Evolutionary conservation across 2,113 vertebrate species (phyloP).

Genomic region (Grammomys dolichurus): DNA sequence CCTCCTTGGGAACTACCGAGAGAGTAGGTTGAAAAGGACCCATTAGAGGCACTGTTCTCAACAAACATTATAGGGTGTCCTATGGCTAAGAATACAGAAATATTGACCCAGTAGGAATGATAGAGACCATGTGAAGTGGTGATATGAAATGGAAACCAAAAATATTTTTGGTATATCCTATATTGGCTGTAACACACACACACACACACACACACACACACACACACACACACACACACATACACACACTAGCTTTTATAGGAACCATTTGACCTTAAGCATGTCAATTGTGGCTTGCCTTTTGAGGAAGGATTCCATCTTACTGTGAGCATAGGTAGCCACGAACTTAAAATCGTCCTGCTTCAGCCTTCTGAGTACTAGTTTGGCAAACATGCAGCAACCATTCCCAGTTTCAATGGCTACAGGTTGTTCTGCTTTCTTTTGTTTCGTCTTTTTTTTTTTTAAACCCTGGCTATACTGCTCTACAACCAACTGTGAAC

Average conservation of each 20-base stretch:
- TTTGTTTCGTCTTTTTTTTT: not conserved
- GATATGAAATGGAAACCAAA: not conserved
- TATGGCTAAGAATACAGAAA: not conserved
- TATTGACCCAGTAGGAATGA: not conserved
- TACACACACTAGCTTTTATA: not conserved
- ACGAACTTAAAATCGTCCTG: not conserved
- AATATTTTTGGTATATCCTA: not conserved
- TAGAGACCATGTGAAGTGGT: not conserved
- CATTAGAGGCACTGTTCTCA: not conserved
- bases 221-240: too few relatives aligned
- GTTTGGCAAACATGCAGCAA: not conserved
- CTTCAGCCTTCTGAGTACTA: not conserved
- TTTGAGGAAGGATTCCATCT: not conserved
- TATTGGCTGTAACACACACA: not conserved
- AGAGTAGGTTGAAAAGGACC: not conserved
- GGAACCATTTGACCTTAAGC: not conserved
- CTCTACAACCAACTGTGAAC: too few relatives aligned
- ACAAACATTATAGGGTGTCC: not conserved
- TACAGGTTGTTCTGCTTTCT: not conserved
- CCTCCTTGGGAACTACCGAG: not conserved
- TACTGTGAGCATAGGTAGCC: not conserved
- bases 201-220: too few relatives aligned
- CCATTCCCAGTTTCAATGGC: not conserved
- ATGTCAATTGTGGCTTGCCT: not conserved
- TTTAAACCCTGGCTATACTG: not conserved